Conservation (phyloP, 1,140 invertebrate species). For the Caenorhabditis remanei region DNA sequence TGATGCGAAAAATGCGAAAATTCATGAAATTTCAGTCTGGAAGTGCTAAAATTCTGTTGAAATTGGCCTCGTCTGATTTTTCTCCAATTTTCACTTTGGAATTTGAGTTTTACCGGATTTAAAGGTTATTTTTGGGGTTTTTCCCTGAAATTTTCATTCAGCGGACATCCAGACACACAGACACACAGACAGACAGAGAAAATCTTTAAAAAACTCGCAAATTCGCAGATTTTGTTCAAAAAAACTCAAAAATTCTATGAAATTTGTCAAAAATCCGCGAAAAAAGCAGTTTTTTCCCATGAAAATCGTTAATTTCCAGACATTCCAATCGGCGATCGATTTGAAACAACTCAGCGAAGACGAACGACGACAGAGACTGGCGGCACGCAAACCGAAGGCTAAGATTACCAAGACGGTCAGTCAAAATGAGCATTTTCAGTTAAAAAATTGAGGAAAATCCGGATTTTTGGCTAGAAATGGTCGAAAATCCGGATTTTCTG, state of each 20-base stretch:
- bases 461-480: neutral
- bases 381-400: conserved; percentile 71
- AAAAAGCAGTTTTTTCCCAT: too few relatives aligned
- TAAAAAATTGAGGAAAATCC: neutral
- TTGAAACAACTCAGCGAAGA: conserved; percentile 69
- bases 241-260: too few relatives aligned
- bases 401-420: conserved; percentile 66
- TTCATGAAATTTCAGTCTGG: neutral
- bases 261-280: too few relatives aligned
- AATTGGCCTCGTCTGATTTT: neutral
- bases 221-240: neutral
- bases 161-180: too few relatives aligned
- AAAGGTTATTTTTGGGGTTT: too few relatives aligned
- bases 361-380: conserved; percentile 71
- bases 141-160: too few relatives aligned
- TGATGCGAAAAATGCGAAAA: conserved; percentile 3
- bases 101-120: too few relatives aligned
- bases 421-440: too few relatives aligned
- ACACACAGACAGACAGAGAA: too few relatives aligned
- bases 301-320: conserved; percentile 50
- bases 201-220: neutral
- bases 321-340: conserved; percentile 72
- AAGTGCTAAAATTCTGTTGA: too few relatives aligned
- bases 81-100: neutral
- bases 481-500: conserved; percentile 44